Evolutionary conservation across 2,113 vertebrate species (phyloP).

Genomic region (Pygoscelis adeliae): DNA sequence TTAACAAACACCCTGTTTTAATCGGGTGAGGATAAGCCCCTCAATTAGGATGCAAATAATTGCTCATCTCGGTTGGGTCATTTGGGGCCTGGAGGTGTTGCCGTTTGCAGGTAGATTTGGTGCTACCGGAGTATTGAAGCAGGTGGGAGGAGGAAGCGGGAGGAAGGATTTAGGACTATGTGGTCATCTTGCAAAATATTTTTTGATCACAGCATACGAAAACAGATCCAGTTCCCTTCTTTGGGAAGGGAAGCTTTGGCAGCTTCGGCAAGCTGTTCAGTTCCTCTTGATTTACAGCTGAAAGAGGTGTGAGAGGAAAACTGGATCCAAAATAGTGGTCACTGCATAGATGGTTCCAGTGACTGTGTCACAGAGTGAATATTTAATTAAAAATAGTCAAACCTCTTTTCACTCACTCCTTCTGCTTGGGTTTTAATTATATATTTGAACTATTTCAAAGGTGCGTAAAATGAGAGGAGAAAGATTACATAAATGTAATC

Average conservation of each 20-base stretch:
- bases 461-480: not conserved
- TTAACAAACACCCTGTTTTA: slow-evolving; percentile 72
- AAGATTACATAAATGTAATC: not conserved
- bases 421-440: not conserved
- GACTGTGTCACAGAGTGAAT: not conserved
- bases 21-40: slow-evolving; percentile 62
- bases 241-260: not conserved
- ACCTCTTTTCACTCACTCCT: not conserved
- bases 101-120: not conserved
- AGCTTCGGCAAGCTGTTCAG: not conserved
- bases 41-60: slow-evolving; percentile 65
- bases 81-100: slow-evolving; percentile 29
- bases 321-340: not conserved
- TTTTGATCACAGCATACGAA: not conserved
- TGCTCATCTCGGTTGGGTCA: not conserved
- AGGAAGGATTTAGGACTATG: not conserved
- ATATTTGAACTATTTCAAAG: not conserved
- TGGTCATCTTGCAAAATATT: not conserved
- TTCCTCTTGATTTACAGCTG: not conserved
- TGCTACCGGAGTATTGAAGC: not conserved
- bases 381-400: not conserved
- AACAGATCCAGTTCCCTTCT: not conserved
- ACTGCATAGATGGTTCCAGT: not conserved
- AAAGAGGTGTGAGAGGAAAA: not conserved
- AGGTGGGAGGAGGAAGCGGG: not conserved